A percentile compares a stretch with the other conserved stretches of the same genome.
Conservation (phyloP, 2,888 invertebrate genomes). For the Calameuta filiformis region DNA sequence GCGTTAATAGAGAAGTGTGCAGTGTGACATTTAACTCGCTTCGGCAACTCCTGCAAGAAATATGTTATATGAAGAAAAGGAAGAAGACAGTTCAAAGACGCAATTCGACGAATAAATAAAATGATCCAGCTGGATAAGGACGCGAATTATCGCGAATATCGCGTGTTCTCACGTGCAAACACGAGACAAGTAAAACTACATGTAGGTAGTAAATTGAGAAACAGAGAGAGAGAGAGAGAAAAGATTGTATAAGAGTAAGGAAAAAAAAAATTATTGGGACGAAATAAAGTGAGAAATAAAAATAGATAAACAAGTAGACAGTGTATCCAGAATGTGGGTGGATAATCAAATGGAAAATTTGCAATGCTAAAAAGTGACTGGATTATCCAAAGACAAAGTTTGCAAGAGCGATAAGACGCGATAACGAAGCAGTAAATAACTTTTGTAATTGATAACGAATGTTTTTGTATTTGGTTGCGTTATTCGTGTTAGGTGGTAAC, state of each 20-base stretch:
- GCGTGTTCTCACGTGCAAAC: not conserved
- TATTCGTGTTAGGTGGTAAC: not conserved
- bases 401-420: not conserved
- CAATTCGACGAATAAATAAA: not conserved
- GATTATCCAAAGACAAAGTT: not conserved
- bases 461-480: not conserved
- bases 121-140: not conserved
- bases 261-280: conserved; percentile 1
- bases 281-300: not conserved
- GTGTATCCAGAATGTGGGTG: not conserved
- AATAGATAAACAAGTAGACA: conserved; percentile 1
- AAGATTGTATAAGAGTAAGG: not conserved
- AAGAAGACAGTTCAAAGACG: not conserved
- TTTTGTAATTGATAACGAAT: not conserved
- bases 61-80: conserved; percentile 14
- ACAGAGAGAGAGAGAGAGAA: conserved; percentile 4
- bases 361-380: not conserved
- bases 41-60: conserved; percentile 51
- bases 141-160: not conserved
- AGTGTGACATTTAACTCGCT: conserved; percentile 45
- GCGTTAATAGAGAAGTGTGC: conserved; percentile 51
- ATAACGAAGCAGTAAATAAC: not conserved
- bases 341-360: not conserved
- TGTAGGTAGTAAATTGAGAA: conserved; percentile 6
- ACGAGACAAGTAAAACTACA: no score